Evolutionary conservation across 2,888 invertebrate genomes (phyloP).

Genomic region (Eupsilia transversa): DNA sequence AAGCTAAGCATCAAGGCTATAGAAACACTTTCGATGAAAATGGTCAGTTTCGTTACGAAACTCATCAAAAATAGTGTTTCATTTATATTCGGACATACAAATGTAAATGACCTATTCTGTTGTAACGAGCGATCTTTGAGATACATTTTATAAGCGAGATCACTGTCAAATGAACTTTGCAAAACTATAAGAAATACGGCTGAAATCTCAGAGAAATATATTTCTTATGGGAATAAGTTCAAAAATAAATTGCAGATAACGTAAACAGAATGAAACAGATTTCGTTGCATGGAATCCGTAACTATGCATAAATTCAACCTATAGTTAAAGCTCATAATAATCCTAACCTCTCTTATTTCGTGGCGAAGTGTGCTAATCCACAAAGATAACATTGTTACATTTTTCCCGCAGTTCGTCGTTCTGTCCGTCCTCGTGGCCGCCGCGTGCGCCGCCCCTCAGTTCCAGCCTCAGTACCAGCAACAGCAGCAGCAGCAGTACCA

Average conservation of each 20-base stretch:
- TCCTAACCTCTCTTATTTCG: not conserved
- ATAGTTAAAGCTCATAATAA: not conserved
- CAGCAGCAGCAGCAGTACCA: conserved; percentile 79
- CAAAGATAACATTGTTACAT: conserved; percentile 29
- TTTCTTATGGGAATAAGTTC: not conserved
- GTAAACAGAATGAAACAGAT: not conserved
- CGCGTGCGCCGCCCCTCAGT: conserved; percentile 83
- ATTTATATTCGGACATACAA: conserved; percentile 71
- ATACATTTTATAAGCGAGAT: conserved; percentile 71
- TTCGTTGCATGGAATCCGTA: not conserved
- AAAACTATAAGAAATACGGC: conserved; percentile 6
- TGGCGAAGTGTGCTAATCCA: conserved; percentile 4
- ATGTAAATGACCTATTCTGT: conserved; percentile 74
- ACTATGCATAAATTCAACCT: not conserved
- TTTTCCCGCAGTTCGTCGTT: conserved; percentile 81
- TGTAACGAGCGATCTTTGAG: conserved; percentile 69
- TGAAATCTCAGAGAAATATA: conserved; percentile 1
- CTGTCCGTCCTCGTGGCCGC: conserved; percentile 82
- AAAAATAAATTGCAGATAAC: conserved; percentile 1
- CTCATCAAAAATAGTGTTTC: conserved; percentile 59
- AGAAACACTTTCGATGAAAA: conserved; percentile 58
- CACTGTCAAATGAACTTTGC: conserved; percentile 59
- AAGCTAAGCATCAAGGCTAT: conserved; percentile 54
- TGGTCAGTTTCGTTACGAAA: conserved; percentile 69
- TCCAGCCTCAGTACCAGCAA: conserved; percentile 71